Conservation (phyloP, 2,797 vertebrate genomes). For the Emydoidea blandingii region DNA sequence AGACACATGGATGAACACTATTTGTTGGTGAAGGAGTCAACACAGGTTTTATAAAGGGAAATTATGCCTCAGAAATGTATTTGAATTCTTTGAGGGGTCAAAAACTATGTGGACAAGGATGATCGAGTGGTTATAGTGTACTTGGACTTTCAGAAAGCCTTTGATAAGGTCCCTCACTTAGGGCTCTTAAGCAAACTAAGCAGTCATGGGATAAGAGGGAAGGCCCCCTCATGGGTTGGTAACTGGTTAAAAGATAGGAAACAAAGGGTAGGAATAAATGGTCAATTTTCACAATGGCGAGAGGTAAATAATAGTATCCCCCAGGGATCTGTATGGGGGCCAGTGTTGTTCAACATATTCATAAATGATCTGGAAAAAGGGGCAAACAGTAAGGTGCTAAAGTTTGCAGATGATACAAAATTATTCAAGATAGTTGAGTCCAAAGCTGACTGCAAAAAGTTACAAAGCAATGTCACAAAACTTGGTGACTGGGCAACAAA, state of each 20-base stretch:
- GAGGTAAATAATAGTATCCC: not conserved
- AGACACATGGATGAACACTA: not conserved
- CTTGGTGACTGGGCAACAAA: not conserved
- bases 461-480: not conserved
- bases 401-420: not conserved
- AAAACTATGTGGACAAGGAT: not conserved
- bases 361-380: not conserved
- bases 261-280: not conserved
- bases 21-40: not conserved
- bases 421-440: not conserved
- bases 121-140: not conserved
- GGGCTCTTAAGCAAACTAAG: not conserved
- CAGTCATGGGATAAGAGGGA: not conserved
- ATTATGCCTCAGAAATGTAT: not conserved
- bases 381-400: not conserved
- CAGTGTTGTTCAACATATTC: not conserved
- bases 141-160: not conserved
- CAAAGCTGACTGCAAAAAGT: not conserved
- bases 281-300: not conserved
- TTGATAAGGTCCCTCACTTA: not conserved
- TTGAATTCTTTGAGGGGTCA: not conserved
- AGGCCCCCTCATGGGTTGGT: not conserved
- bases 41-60: not conserved
- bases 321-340: not conserved
- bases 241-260: not conserved